These are phyloP conservation scores for Lithosia quadra DNA, from an alignment of 2,888 invertebrate genomes.

Conservation along the genomic window DNA sequence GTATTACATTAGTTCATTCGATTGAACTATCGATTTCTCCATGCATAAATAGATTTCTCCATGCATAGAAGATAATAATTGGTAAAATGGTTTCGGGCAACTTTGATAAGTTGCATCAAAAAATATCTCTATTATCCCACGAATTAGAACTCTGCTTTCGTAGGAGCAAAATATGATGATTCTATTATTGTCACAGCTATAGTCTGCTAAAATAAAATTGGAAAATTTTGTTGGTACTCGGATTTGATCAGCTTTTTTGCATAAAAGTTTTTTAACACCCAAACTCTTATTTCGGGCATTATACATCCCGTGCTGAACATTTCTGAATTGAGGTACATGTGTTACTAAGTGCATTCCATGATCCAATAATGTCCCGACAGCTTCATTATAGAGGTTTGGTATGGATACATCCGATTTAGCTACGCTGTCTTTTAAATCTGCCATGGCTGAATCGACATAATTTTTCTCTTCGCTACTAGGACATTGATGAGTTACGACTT, in stretches of 20 bases:
- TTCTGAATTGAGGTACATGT: constrained; percentile 1
- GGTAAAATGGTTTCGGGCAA: no score
- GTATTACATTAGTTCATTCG: neutral
- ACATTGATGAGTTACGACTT: neutral
- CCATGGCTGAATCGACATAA: neutral
- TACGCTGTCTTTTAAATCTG: neutral
- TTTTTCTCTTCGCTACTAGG: neutral
- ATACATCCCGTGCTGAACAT: neutral
- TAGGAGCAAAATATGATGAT: no score
- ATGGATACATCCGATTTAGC: neutral
- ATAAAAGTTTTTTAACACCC: neutral
- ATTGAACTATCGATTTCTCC: no score
- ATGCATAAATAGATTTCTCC: no score
- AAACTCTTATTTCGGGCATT: neutral
- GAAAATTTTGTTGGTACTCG: neutral
- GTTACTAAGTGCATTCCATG: neutral
- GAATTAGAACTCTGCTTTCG: no score
- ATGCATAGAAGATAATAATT: no score
- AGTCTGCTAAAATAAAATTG: no score
- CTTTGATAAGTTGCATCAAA: no score
- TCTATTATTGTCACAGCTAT: no score
- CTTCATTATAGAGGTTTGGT: neutral
- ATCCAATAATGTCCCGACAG: neutral
- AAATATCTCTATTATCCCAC: no score
- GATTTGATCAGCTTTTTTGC: neutral